Conservation (phyloP, 2,888 invertebrate species). For the Macrostomum cliftonense region DNA sequence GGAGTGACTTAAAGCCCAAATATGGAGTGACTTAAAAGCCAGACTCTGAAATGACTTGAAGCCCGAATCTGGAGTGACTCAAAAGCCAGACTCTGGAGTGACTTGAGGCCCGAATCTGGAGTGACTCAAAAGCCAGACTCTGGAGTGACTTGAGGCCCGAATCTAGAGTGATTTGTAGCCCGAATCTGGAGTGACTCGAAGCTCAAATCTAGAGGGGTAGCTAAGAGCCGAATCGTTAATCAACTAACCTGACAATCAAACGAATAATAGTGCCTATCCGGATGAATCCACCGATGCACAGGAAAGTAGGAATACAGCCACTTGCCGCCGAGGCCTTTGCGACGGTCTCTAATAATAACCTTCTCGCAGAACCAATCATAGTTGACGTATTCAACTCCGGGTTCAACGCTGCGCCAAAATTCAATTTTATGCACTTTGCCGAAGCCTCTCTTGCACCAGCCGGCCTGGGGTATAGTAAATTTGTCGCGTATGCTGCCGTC, state of each 20-base stretch:
- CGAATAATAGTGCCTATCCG: constrained; percentile 29
- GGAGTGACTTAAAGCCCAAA: too few relatives aligned
- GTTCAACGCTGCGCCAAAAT: constrained; percentile 23
- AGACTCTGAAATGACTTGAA: too few relatives aligned
- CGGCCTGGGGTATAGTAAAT: constrained; percentile 4
- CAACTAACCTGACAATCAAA: constrained; percentile 22
- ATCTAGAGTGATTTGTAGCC: too few relatives aligned
- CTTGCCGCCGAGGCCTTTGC: constrained; percentile 21
- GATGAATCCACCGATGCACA: constrained; percentile 37
- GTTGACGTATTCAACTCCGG: constrained; percentile 17
- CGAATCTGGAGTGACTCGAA: too few relatives aligned
- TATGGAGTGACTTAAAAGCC: too few relatives aligned
- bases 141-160: too few relatives aligned
- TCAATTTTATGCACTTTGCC: constrained; percentile 23
- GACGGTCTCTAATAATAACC: constrained; percentile 17
- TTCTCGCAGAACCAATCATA: constrained; percentile 34
- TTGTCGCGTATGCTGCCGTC: constrained; percentile 2
- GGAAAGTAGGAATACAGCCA: constrained; percentile 23
- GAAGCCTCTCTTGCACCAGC: constrained; percentile 11
- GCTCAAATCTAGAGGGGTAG: too few relatives aligned
- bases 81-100: too few relatives aligned
- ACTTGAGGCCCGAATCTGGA: too few relatives aligned
- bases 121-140: too few relatives aligned
- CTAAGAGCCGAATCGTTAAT: too few relatives aligned
- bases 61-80: too few relatives aligned